Conservation (phyloP, 2,888 invertebrate genomes). For the Campoletis raptor region DNA sequence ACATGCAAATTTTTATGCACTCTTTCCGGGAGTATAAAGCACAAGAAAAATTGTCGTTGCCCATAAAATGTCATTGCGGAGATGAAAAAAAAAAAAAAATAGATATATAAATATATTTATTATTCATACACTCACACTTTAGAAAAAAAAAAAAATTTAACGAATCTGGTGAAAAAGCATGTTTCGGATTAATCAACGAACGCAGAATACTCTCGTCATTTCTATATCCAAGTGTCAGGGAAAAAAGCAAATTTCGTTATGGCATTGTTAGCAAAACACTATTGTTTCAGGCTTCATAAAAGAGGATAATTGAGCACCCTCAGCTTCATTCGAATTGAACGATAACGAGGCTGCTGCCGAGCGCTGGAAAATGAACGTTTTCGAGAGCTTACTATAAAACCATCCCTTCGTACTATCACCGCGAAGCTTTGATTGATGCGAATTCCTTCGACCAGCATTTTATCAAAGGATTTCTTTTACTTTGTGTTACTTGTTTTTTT, state of each 20-base stretch:
- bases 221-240: background rate
- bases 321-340: constrained; percentile 19
- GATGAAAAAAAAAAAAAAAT: background rate
- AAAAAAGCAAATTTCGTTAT: background rate
- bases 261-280: constrained; percentile 7
- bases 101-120: too few species aligned
- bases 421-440: constrained; percentile 11
- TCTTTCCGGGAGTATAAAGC: background rate
- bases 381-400: constrained; percentile 5
- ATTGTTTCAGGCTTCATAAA: constrained; percentile 16
- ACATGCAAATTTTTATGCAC: constrained; percentile 10
- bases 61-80: background rate
- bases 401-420: background rate
- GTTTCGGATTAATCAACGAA: background rate
- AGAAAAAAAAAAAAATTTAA: background rate
- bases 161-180: background rate
- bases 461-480: background rate
- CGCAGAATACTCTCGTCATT: background rate
- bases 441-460: constrained; percentile 17
- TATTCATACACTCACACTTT: background rate
- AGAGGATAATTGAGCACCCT: constrained; percentile 21
- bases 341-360: constrained; percentile 14
- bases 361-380: constrained; percentile 22
- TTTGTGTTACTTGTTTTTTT: background rate
- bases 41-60: background rate